A percentile compares a stretch with the other conserved stretches of the same genome.
Conservation (phyloP, 2,888 invertebrate genomes). For the Oscheius onirici region DNA sequence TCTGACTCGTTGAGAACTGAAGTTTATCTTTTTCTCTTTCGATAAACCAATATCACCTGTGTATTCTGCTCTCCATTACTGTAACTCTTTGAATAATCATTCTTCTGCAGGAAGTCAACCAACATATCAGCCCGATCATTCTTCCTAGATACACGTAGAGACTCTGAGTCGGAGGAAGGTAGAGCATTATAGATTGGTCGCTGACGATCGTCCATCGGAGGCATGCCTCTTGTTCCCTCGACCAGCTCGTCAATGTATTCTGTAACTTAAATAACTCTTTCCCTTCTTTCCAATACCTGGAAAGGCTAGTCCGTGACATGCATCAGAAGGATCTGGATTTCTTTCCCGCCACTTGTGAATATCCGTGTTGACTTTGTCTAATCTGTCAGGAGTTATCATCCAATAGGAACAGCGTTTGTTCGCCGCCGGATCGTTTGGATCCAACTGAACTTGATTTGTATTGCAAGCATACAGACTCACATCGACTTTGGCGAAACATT, state of each 20-base stretch:
- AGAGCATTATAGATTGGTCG: conserved; percentile 1
- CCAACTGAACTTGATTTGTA: conserved; percentile 16
- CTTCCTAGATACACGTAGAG: no score
- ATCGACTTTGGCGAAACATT: conserved; percentile 97
- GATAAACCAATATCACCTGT: no score
- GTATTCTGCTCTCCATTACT: no score
- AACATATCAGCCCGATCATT: not conserved
- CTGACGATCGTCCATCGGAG: conserved; percentile 30
- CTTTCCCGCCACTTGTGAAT: conserved; percentile 96
- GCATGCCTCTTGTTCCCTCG: conserved; percentile 60
- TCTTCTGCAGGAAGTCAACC: no score
- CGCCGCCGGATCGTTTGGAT: conserved; percentile 7
- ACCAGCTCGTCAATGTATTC: conserved; percentile 57
- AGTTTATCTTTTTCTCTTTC: not conserved
- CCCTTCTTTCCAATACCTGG: conserved; percentile 81
- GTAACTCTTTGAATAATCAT: no score
- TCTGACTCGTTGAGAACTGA: not conserved
- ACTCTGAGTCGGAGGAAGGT: no score
- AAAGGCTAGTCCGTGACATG: conserved; percentile 85
- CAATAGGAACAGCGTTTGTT: conserved; percentile 80
- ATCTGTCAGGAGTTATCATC: conserved; percentile 94
- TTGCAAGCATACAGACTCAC: conserved; percentile 74
- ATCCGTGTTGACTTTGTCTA: conserved; percentile 96
- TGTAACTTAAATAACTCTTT: conserved; percentile 31
- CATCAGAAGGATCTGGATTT: conserved; percentile 87